A percentile compares a stretch with the other conserved stretches of the same genome.
Conservation (phyloP, 2,797 vertebrate species). For the Sebastes matsubarae region DNA sequence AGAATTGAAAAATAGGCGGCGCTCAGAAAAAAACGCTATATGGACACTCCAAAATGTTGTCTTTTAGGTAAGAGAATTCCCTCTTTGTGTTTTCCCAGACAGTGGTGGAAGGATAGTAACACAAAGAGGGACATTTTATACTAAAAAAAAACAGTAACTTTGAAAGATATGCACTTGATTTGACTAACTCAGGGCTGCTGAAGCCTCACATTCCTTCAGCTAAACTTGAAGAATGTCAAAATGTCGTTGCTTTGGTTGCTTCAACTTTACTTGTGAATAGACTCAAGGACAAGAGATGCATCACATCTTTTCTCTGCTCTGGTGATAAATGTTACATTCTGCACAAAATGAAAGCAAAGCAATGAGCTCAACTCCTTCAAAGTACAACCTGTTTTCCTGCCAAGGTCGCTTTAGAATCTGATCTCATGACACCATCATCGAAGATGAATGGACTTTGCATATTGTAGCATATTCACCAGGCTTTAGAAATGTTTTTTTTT, state of each 20-base stretch:
- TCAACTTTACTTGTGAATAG: background rate
- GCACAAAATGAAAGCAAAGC: slow-evolving; percentile 15
- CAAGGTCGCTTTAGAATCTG: slow-evolving; percentile 4
- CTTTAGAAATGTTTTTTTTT: background rate
- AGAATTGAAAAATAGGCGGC: no score
- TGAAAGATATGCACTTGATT: background rate
- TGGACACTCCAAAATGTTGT: background rate
- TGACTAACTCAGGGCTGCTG: background rate
- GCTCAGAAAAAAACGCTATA: background rate
- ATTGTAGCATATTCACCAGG: background rate
- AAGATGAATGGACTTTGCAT: background rate
- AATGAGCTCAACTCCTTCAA: background rate
- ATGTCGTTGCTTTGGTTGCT: background rate
- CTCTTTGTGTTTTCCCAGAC: background rate
- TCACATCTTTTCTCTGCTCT: background rate
- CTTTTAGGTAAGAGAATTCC: background rate
- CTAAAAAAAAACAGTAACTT: background rate
- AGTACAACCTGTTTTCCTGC: background rate
- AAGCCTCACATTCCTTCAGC: background rate
- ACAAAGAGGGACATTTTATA: background rate
- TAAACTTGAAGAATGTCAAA: background rate
- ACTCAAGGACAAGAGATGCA: background rate
- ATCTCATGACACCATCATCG: background rate
- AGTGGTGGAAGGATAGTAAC: background rate
- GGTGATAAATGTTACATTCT: background rate